Evolutionary conservation across 1,140 invertebrate species (phyloP).

Genomic region (Frieseomelitta varia): DNA sequence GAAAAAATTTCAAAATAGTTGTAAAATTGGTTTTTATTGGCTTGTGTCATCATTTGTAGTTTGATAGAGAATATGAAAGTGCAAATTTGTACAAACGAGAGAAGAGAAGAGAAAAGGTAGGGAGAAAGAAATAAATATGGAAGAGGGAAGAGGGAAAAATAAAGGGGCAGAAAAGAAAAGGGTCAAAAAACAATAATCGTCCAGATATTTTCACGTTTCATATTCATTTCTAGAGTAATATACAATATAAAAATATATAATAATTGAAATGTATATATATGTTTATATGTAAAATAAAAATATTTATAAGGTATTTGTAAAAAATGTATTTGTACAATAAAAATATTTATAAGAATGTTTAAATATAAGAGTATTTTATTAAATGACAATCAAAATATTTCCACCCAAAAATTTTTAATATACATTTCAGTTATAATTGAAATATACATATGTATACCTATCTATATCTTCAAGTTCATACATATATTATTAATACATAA

Average conservation of each 20-base stretch:
- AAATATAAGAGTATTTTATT: no score
- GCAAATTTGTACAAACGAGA: not conserved
- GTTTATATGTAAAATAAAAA: no score
- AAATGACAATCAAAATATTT: no score
- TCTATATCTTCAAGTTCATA: no score
- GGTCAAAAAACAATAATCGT: not conserved
- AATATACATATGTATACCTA: no score
- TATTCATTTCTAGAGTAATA: not conserved
- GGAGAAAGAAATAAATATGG: not conserved
- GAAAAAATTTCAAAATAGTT: not conserved
- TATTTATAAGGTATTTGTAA: no score
- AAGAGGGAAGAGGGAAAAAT: not conserved
- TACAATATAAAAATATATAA: no score
- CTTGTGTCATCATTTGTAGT: not conserved
- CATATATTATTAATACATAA: no score
- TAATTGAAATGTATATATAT: not conserved
- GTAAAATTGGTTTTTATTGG: not conserved
- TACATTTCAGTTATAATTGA: no score
- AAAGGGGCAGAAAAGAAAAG: not conserved
- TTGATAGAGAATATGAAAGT: not conserved
- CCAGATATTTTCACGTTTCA: not conserved
- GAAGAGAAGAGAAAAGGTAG: not conserved
- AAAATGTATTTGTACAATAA: no score
- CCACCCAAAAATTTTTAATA: no score
- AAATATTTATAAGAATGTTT: no score